phyloP scores from a whole-genome alignment of 2,888 invertebrate species.

The Leptinotarsa peninsularis region DNA sequence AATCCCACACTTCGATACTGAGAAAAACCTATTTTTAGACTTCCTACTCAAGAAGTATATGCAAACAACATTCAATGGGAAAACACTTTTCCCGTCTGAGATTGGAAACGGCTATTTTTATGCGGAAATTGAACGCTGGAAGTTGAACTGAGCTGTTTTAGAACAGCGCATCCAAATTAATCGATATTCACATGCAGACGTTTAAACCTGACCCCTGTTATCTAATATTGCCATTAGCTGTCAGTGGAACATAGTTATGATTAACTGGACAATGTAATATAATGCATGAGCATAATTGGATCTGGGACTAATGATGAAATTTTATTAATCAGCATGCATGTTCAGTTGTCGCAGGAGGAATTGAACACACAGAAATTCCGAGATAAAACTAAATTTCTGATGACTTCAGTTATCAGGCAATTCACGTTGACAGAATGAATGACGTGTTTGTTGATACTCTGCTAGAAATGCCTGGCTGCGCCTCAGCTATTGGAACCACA shows the following conservation, averaged over 20 bases:
- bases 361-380: not conserved
- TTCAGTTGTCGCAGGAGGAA: not conserved
- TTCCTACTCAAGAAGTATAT: not conserved
- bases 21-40: constrained; percentile 1
- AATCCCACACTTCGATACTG: too few relatives aligned
- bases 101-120: not conserved
- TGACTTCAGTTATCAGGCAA: too few relatives aligned
- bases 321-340: not conserved
- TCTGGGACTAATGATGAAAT: not conserved
- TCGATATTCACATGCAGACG: not conserved
- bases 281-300: not conserved
- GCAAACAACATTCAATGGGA: not conserved
- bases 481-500: too few relatives aligned
- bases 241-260: not conserved
- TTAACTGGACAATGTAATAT: not conserved
- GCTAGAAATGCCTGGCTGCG: too few relatives aligned
- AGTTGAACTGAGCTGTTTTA: not conserved
- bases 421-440: too few relatives aligned
- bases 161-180: not conserved
- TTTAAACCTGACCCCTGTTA: not conserved
- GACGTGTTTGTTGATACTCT: too few relatives aligned
- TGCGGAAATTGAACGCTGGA: not conserved
- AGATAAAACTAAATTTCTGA: not conserved
- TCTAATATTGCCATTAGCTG: not conserved
- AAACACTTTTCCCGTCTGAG: not conserved